Evolutionary conservation across 37 sponge, comb jelly and placozoan genomes (phyloP).

Genomic region (Eunapius fragilis): DNA sequence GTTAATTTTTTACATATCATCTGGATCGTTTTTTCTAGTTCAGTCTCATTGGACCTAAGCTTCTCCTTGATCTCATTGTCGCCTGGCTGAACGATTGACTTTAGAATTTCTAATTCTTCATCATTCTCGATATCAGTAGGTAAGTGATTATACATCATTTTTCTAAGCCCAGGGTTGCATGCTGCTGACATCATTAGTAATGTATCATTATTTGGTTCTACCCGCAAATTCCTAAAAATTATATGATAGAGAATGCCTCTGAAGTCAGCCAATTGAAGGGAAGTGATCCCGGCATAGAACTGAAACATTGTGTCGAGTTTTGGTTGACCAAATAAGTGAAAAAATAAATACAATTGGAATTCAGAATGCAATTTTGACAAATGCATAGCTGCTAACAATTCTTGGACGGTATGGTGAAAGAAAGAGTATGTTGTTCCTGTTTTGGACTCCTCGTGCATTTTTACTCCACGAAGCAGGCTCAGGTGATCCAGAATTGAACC

Average conservation of each 20-base stretch:
- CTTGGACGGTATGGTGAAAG: not conserved
- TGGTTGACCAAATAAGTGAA: not conserved
- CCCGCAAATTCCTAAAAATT: no score
- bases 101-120: no score
- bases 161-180: no score
- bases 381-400: not conserved
- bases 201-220: no score
- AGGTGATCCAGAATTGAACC: not conserved
- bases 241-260: not conserved
- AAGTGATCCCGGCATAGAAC: conserved; percentile 13
- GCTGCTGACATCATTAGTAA: no score
- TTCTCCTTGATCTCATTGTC: no score
- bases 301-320: not conserved
- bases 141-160: no score
- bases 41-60: no score
- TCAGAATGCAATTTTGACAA: not conserved
- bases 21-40: no score
- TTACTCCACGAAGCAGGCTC: not conserved
- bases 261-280: not conserved
- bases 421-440: not conserved
- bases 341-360: not conserved
- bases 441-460: not conserved
- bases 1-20: no score
- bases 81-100: no score
- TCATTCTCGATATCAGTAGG: no score